Conservation (phyloP, 2,888 invertebrate species). For the Pardosa pseudoannulata region DNA sequence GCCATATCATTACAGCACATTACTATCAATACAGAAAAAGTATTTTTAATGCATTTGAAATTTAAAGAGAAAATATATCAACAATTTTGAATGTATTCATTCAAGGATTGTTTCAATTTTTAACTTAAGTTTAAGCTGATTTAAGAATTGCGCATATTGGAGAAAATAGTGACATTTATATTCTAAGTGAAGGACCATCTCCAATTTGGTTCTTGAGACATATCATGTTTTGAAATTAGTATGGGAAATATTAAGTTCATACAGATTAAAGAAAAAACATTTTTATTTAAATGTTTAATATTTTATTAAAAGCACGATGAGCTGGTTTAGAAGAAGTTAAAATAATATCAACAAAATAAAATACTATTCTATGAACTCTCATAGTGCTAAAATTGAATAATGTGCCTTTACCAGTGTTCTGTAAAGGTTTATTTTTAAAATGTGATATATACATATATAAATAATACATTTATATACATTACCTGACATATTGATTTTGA, state of each 20-base stretch:
- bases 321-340: not conserved
- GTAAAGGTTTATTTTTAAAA: constrained; percentile 55
- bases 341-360: no score
- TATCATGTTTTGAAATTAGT: no score
- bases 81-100: not conserved
- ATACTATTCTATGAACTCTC: not conserved
- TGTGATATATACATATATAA: constrained; percentile 58
- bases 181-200: no score
- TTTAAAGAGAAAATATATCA: not conserved
- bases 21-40: not conserved
- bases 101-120: not conserved
- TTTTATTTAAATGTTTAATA: no score
- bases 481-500: not conserved
- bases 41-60: not conserved
- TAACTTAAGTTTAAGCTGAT: not conserved
- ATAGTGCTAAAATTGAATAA: not conserved
- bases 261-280: no score
- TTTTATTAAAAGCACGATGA: not conserved
- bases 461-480: constrained; percentile 17
- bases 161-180: no score
- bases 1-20: constrained; percentile 60
- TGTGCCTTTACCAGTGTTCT: constrained; percentile 57
- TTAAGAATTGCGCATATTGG: not conserved
- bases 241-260: no score
- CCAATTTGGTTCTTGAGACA: no score